These are phyloP conservation scores for Phataginus tricuspis DNA, from an alignment of 2,797 vertebrate genomes.

Conservation along the genomic window DNA sequence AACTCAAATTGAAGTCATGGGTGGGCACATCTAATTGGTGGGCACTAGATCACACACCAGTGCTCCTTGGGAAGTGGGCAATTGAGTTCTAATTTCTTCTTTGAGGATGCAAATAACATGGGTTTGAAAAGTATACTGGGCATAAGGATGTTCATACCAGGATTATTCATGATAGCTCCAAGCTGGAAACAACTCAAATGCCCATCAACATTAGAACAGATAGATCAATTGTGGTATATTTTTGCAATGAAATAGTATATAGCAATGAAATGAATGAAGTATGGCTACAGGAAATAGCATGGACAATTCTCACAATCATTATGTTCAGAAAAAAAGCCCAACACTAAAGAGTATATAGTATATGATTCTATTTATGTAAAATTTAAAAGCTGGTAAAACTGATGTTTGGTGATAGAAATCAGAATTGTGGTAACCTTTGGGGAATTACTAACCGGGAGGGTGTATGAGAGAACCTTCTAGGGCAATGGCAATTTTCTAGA, in stretches of 20 bases:
- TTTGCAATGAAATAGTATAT: neutral
- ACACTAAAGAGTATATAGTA: neutral
- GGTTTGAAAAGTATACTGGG: neutral
- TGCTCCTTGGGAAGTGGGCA: neutral
- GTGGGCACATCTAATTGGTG: neutral
- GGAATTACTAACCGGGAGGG: neutral
- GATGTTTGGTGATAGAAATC: neutral
- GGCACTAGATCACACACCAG: neutral
- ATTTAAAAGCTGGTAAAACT: neutral
- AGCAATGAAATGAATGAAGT: neutral
- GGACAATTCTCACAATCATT: neutral
- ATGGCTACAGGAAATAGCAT: neutral
- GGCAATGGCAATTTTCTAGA: neutral
- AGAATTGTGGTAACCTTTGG: neutral
- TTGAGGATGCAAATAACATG: neutral
- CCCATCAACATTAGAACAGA: neutral
- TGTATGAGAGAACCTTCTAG: neutral
- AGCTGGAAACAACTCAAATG: too few species aligned
- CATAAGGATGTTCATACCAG: neutral
- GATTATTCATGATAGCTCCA: neutral
- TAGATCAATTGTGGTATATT: neutral
- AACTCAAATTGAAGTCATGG: neutral
- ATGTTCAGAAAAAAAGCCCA: neutral
- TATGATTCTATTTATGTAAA: neutral
- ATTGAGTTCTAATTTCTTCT: neutral